These are phyloP conservation scores for Euproctis similis DNA, from an alignment of 2,888 invertebrate species.

Conservation along the genomic window DNA sequence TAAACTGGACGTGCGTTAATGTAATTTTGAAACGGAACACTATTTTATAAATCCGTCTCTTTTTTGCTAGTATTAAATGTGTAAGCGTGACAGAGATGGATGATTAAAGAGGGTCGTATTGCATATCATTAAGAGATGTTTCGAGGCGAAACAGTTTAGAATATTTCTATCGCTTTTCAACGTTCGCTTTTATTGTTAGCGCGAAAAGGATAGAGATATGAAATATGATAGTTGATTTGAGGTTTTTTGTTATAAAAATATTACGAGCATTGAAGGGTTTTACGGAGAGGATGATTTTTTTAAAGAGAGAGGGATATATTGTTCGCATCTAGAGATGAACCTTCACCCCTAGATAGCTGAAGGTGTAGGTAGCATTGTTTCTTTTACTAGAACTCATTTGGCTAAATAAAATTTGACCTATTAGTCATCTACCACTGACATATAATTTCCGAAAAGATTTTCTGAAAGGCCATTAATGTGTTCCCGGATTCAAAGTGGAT, in stretches of 20 bases:
- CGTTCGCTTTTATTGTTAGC: constrained; percentile 7
- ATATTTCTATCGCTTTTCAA: constrained; percentile 33
- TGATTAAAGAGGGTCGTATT: constrained; percentile 45
- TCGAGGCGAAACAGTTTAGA: constrained; percentile 17
- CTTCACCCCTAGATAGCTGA: no score
- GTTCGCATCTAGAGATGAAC: no score
- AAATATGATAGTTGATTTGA: constrained; percentile 35
- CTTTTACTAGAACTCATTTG: no score
- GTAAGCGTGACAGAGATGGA: constrained; percentile 23
- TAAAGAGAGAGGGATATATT: constrained; percentile 4
- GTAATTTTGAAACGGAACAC: constrained; percentile 26
- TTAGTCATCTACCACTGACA: no score
- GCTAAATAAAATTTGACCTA: no score
- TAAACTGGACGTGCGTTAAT: constrained; percentile 27
- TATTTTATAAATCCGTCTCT: constrained; percentile 13
- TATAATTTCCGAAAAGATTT: no score
- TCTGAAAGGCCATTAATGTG: no score
- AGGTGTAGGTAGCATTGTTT: no score
- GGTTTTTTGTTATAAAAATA: constrained; percentile 37
- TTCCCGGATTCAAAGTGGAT: no score
- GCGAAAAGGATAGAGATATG: constrained; percentile 26
- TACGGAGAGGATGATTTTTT: constrained; percentile 22
- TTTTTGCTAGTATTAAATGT: constrained; percentile 4
- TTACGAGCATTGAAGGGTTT: constrained; percentile 22
- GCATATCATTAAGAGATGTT: constrained; percentile 53